Conservation (phyloP, 2,113 vertebrate genomes). For the Oreotragus oreotragus region DNA sequence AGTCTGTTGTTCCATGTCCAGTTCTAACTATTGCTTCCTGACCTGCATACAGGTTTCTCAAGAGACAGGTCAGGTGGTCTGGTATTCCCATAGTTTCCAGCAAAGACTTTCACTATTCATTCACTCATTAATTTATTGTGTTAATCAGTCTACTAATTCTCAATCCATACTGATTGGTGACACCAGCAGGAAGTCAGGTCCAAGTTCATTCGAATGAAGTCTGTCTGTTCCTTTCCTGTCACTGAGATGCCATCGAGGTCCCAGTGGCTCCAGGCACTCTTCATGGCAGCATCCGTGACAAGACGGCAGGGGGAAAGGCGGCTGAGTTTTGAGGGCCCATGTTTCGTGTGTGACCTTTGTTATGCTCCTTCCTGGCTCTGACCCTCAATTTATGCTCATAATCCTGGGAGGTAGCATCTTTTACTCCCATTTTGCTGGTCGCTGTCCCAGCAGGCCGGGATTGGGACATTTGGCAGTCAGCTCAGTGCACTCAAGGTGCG, state of each 20-base stretch:
- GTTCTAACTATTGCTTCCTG: background rate
- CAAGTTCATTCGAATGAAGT: background rate
- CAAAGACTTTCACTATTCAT: background rate
- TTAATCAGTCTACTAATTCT: background rate
- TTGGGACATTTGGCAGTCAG: background rate
- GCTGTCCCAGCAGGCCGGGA: background rate
- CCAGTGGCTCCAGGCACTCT: background rate
- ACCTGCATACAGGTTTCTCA: background rate
- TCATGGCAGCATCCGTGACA: background rate
- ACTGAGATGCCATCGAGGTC: background rate
- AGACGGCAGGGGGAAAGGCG: background rate
- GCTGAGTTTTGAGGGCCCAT: accelerated
- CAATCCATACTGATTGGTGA: background rate
- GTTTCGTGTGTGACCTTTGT: background rate
- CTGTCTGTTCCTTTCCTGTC: background rate
- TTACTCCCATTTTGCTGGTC: background rate
- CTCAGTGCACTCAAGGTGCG: background rate
- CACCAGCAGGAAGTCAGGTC: background rate
- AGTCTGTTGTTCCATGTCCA: background rate
- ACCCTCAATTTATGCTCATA: background rate
- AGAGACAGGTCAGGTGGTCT: background rate
- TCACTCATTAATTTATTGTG: background rate
- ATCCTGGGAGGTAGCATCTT: background rate
- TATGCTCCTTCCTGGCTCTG: background rate
- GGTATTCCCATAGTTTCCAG: background rate